Conservation (phyloP, 2,113 vertebrate genomes). For the Puntigrus tetrazona region DNA sequence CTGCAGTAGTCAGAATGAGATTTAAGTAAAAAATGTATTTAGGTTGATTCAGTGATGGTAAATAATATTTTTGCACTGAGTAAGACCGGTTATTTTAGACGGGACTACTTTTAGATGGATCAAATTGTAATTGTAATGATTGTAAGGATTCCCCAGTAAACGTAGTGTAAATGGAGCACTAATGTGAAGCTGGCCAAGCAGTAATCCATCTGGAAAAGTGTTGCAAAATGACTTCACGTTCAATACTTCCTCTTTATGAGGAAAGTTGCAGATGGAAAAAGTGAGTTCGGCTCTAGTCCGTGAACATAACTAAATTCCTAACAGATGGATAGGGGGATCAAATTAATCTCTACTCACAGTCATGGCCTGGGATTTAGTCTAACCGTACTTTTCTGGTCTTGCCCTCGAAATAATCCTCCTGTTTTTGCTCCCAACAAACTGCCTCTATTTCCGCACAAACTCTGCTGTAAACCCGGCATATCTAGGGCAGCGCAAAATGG, state of each 20-base stretch:
- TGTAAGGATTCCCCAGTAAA: not conserved
- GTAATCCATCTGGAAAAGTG: not conserved
- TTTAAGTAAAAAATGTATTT: not conserved
- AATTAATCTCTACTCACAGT: slow-evolving; percentile 55
- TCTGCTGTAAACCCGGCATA: not conserved
- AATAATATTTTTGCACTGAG: not conserved
- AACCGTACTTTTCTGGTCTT: slow-evolving; percentile 48
- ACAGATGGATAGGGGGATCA: slow-evolving; percentile 58
- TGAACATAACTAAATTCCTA: slow-evolving; percentile 37
- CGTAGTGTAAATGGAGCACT: not conserved
- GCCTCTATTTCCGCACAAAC: slow-evolving; percentile 7
- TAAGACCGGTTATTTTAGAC: not conserved
- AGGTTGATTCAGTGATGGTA: not conserved
- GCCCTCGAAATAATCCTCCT: slow-evolving; percentile 46
- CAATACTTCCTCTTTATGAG: slow-evolving; percentile 10
- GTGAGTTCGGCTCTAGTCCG: not conserved
- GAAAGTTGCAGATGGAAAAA: slow-evolving; percentile 8
- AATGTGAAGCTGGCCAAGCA: not conserved
- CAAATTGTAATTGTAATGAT: not conserved
- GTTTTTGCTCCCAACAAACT: slow-evolving; percentile 20
- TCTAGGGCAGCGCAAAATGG: slow-evolving; percentile 34
- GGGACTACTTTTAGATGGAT: not conserved
- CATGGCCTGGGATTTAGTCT: slow-evolving; percentile 52
- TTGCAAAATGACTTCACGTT: not conserved
- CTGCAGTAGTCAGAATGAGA: not conserved